Evolutionary conservation across 2,888 invertebrate genomes (phyloP).

Genomic region (Drosophila emarginata): DNA sequence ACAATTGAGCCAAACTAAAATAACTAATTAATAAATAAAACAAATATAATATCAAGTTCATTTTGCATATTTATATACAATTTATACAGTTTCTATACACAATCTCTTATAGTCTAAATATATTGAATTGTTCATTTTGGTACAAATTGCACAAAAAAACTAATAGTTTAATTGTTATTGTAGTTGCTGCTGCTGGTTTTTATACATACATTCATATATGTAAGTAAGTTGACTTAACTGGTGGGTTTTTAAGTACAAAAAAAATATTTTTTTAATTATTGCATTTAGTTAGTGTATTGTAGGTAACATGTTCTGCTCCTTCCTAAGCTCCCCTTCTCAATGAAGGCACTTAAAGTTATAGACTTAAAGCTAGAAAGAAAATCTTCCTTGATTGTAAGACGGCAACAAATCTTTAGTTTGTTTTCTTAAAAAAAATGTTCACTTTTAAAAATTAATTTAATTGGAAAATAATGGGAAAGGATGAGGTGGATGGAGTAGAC

Average conservation of each 20-base stretch:
- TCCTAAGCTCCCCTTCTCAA: constrained; percentile 1
- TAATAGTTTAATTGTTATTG: constrained; percentile 3
- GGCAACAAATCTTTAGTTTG: constrained; percentile 32
- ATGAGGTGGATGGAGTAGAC: not conserved
- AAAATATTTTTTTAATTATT: constrained; percentile 31
- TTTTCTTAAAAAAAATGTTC: constrained; percentile 37
- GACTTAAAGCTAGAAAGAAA: constrained; percentile 34
- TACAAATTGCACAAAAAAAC: constrained; percentile 55
- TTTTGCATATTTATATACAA: constrained; percentile 55
- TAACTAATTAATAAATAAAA: not conserved
- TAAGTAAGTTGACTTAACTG: constrained; percentile 34
- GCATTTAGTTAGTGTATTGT: constrained; percentile 32
- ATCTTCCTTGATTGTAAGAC: constrained; percentile 48
- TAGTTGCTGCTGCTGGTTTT: not conserved
- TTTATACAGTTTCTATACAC: constrained; percentile 49
- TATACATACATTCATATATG: not conserved
- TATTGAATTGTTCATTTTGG: constrained; percentile 47
- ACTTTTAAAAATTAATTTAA: constrained; percentile 7
- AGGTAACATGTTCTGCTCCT: constrained; percentile 34
- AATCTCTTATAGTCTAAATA: constrained; percentile 26
- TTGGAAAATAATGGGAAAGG: not conserved
- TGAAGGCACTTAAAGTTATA: constrained; percentile 52
- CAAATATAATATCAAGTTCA: constrained; percentile 22
- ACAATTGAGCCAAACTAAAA: not conserved
- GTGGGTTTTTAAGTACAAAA: constrained; percentile 64